Base-by-base conservation (phyloP, 2,113 vertebrate genomes). In the Nothoprocta perdicaria region DNA sequence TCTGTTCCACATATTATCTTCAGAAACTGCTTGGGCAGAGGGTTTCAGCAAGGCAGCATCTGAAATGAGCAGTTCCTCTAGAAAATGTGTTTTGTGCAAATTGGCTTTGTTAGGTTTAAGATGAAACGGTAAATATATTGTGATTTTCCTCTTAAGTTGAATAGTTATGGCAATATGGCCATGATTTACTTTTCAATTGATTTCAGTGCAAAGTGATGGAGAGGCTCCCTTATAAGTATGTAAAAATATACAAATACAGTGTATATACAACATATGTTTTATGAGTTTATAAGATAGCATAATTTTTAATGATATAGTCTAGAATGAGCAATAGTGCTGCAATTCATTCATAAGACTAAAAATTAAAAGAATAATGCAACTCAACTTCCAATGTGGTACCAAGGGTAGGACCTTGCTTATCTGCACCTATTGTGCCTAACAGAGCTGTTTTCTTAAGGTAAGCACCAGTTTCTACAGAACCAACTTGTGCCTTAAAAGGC, bases 11-110 rank as follows among this genome's bases (percentile, higher is more conserved):
- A 80, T 83, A 55, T 94, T 88, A 78, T 81, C 62, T 88, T 95
- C 82, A 95, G n/a, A 63, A 83, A 57, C 5, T 48, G 29, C 46
- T 50, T 33, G 74, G 71, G n/a, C 43, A 75, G 61, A 16, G 9
- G 65, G 83, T 95, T 95, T 87, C 77, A 85, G 78, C 73, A 91
- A 62, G 53, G 57, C 57, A 87, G 79, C 65, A 81, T 92, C 89
- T 90, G 73, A 69, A 80, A 92, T 63, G 22, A 92, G 27, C 35
- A 80, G 22, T 67, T 94, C 84, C 90, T 90, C 74, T 63, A 86
- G 92, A 63, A 86, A 86, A 87, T 83, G 21, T 23, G 14, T 52
- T 84, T 86, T 89, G 65, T 80, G 27, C 46, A 90, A 80, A 83
- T 61, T 83, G 2, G 6, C 35, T 91, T 57, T 86, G 57, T 81